Conservation (phyloP, 2,113 vertebrate genomes). For the Candoia aspera region DNA sequence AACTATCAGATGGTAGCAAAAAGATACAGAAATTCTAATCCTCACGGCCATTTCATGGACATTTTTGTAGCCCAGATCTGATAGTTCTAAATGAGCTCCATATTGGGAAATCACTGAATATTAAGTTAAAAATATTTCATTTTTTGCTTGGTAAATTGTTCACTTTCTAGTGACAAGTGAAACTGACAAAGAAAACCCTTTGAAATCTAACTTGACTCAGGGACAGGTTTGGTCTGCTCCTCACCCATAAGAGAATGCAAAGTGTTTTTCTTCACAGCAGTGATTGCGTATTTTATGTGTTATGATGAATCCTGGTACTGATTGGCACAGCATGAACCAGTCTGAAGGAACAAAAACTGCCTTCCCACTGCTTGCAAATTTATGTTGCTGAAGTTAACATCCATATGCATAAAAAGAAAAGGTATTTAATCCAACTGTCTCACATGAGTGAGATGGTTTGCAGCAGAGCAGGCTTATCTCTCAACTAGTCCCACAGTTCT, state of each 20-base stretch:
- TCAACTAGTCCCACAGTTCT: neutral
- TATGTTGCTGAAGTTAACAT: conserved; percentile 53
- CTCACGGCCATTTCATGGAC: neutral
- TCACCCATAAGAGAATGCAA: conserved; percentile 45
- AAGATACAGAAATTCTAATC: neutral
- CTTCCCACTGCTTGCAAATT: conserved; percentile 43
- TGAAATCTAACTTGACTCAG: neutral
- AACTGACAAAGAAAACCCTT: conserved; percentile 36
- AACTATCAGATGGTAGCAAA: neutral
- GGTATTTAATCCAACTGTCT: conserved; percentile 8
- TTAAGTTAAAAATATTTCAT: neutral
- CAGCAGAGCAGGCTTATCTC: neutral
- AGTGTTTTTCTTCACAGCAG: conserved; percentile 58
- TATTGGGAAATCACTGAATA: neutral
- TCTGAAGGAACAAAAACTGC: conserved; percentile 62
- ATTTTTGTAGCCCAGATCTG: neutral
- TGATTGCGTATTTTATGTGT: conserved; percentile 44
- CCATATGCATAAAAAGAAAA: neutral
- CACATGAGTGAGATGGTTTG: neutral
- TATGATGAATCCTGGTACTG: conserved; percentile 57
- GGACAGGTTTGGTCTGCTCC: neutral
- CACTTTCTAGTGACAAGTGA: neutral
- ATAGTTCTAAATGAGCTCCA: neutral
- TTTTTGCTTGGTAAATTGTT: neutral
- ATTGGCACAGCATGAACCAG: conserved; percentile 67